Evolutionary conservation across 1,140 invertebrate species (phyloP).

Genomic region (Ceratoteleas bidentatus): DNA sequence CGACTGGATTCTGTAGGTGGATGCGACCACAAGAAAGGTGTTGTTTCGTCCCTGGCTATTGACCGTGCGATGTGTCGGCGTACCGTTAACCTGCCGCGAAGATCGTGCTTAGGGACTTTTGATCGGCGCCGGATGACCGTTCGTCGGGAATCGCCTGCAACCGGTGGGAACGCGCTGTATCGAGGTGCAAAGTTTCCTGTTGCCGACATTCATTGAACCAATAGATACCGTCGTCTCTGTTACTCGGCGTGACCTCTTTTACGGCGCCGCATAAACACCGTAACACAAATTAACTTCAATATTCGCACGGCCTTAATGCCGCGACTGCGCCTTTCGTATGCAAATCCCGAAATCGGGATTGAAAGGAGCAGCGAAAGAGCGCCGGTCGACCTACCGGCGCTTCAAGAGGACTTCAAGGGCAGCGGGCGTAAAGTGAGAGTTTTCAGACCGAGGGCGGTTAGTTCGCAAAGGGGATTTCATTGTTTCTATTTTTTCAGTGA

Average conservation of each 20-base stretch:
- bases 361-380: no score
- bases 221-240: conserved; percentile 58
- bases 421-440: no score
- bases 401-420: no score
- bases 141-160: conserved; percentile 61
- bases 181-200: conserved; percentile 63
- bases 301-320: conserved; percentile 66
- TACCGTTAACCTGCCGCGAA: conserved; percentile 74
- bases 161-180: conserved; percentile 67
- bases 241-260: conserved; percentile 62
- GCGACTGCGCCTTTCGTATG: conserved; percentile 10
- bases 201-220: conserved; percentile 67
- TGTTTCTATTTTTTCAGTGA: no score
- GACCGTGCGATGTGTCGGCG: conserved; percentile 74
- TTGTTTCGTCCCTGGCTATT: conserved; percentile 67
- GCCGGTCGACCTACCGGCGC: no score
- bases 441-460: no score
- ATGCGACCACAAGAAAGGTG: conserved; percentile 66
- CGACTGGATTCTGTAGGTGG: conserved; percentile 65
- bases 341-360: no score
- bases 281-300: conserved; percentile 67
- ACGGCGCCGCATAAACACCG: conserved; percentile 56
- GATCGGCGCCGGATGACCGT: conserved; percentile 71
- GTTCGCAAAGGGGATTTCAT: no score
- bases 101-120: conserved; percentile 73